Evolutionary conservation across 2,797 vertebrate genomes (phyloP).

Genomic region (Pteropus rufus): DNA sequence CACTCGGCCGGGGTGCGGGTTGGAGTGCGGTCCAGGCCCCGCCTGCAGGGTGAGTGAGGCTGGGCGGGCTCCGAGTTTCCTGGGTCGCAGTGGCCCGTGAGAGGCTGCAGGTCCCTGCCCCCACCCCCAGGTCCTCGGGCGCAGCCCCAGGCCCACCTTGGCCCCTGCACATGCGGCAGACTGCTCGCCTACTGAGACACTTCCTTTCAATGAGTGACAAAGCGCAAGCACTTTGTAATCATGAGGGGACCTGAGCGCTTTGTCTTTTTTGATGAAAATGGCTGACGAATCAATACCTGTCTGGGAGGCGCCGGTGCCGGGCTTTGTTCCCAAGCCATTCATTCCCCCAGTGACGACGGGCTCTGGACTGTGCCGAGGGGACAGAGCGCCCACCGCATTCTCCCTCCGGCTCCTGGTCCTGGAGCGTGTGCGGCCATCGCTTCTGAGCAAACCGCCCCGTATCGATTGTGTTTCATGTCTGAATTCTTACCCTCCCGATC

Average conservation of each 20-base stretch:
- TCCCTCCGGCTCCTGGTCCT: neutral
- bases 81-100: too few species aligned
- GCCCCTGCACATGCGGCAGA: too few species aligned
- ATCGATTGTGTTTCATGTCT: too few species aligned
- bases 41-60: too few species aligned
- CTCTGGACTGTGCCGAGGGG: neutral
- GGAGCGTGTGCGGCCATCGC: accelerated
- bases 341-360: neutral
- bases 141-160: too few species aligned
- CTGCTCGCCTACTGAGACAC: too few species aligned
- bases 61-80: too few species aligned
- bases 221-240: neutral
- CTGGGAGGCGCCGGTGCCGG: accelerated
- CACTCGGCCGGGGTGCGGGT: too few species aligned
- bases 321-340: neutral
- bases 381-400: neutral
- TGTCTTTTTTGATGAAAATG: neutral
- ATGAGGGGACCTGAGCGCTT: neutral
- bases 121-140: too few species aligned
- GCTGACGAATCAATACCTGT: neutral
- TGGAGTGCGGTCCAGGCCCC: too few species aligned
- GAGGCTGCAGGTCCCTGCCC: too few species aligned
- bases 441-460: neutral
- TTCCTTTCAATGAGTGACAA: too few species aligned
- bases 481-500: neutral